phyloP scores from a whole-genome alignment of 1,140 invertebrate species.

The Platorchestia sp. region DNA sequence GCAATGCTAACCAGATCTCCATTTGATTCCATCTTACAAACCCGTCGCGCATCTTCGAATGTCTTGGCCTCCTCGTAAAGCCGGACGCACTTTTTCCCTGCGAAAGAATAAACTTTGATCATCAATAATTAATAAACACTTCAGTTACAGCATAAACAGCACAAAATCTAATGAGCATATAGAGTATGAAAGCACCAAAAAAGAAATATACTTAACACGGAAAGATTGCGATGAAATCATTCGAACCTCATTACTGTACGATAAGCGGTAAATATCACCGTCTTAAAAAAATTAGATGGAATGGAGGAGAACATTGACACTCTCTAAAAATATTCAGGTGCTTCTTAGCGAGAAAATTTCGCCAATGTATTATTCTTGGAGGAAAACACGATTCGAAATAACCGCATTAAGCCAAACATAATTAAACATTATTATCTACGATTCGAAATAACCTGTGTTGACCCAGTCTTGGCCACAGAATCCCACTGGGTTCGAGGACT shows the following conservation, averaged over 20 bases:
- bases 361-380: not conserved
- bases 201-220: too few relatives aligned
- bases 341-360: too few relatives aligned
- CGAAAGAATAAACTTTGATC: not conserved
- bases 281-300: too few relatives aligned
- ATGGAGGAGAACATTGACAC: too few relatives aligned
- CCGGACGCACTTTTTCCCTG: constrained; percentile 28
- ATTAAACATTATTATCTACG: not conserved
- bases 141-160: too few relatives aligned
- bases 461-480: not conserved
- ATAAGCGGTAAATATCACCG: too few relatives aligned
- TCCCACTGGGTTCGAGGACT: not conserved
- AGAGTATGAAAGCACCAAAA: not conserved
- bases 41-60: not conserved
- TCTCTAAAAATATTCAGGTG: too few relatives aligned
- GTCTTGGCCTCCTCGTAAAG: not conserved
- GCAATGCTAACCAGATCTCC: not conserved
- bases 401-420: not conserved
- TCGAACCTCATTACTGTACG: too few relatives aligned
- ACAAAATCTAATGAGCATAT: not conserved
- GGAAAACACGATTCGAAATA: not conserved
- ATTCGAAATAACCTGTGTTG: constrained; percentile 25
- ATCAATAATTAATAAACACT: not conserved
- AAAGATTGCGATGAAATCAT: too few relatives aligned
- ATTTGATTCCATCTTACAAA: not conserved